Base-by-base conservation (phyloP, 2,113 vertebrate genomes). In the Forbesichthys papilliferus region DNA sequence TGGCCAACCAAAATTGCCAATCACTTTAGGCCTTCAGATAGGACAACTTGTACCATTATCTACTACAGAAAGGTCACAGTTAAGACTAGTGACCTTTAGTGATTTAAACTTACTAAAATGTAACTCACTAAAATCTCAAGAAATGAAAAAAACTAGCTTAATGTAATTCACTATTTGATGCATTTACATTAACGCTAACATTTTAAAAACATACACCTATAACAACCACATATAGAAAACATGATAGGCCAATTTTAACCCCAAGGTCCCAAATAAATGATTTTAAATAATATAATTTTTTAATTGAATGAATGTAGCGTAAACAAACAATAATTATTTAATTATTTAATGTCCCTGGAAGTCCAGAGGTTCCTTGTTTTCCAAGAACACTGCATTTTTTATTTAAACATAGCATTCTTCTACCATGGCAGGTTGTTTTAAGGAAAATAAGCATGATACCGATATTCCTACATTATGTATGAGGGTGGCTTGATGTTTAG, bases 11-110 rank as follows among this genome's bases (percentile, higher is more conserved):
- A 66, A 33, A 66, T 71, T 61, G 48, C 48, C 70, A 42, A 61
- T 72, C 66, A 34, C 61, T 51, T 49, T 48, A 47, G 63, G 46
- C 12, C 52, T 67, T 61, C 81, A 71, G 66, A 75, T 59, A 61
- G 64, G 12, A 61, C 64, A 56, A 16, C 47, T 66, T 75, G 36
- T 82, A 75, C 46, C 78, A 84, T 84, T 79, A 71, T 27, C 27
- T 27, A 27, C 27, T 27, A 27, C 27, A 27, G 27, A 27, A 2
- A 27, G 18, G 49, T 62, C 60, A 42, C 36, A 42, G 36, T 42
- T 42, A 42, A 27, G 27, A 27, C 1, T 27, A 27, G 27, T 27
- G 27, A 27, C 27, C 27, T 27, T 27, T 27, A 27, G 27, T 27
- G 27, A 27, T 27, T 27, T 27, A 27, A 1, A 3, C 3, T 27